Evolutionary conservation across 1,140 invertebrate genomes (phyloP), one percentile per base, ranked within the genome.

Genomic region (Platyscapa corneri): DNA sequence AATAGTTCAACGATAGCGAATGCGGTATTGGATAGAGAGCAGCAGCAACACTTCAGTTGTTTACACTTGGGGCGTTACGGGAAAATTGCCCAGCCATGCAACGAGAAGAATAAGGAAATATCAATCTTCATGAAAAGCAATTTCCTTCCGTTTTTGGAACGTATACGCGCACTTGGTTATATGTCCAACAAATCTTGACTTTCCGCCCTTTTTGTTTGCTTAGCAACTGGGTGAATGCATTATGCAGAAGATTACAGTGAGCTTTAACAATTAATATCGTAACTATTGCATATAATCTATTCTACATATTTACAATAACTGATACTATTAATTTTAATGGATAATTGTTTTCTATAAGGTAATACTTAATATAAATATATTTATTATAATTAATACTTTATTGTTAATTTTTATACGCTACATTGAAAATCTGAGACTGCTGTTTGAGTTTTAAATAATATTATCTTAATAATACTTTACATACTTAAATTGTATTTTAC

Each of bases 91-190:
- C 49, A 18, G 42, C 46, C 34, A 60, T 49, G 37, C 65, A 37
- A 67, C n/a, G n/a, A 53, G 83, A 84, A 79, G 76, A 84, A 78
- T 84, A 84, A 84, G 60, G 60, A 84, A 84, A 72, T 84, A 84
- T 84, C 83, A 70, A 79, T 72, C 83, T 79, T 67, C 27, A 67
- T 79, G 39, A 34, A 84, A 79, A 78, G 60, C 76, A 27, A 70
- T 79, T 84, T 72, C 64, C 64, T 84, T 84, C 76, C 83, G 23
- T 27, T 60, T 72, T 65, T 39, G 3, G 16, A 53, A 23, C 20
- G 0, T 64, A 53, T 30, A 14, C 27, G 30, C 74, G 20, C 32
- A 27, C 18, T 39, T 18, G 23, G 23, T 34, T 83, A 27, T 39
- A 10, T n/a, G 0, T 0, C 42, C 23, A 76, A 53, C 65, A 27